phyloP scores from a whole-genome alignment of 2,113 vertebrate species.

The Leptobrachium leishanense region DNA sequence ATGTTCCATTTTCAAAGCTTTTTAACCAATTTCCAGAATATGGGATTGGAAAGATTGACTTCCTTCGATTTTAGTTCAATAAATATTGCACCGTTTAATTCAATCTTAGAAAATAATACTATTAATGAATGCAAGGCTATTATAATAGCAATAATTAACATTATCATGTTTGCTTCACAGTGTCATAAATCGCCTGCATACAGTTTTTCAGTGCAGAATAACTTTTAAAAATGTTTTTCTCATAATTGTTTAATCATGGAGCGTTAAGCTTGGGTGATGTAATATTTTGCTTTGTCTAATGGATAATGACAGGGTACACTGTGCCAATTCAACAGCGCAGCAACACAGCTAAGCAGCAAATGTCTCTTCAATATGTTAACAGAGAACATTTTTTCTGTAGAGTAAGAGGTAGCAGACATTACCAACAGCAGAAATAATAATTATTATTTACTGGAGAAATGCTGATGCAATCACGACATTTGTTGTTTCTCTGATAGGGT shows the following conservation, averaged over 20 bases:
- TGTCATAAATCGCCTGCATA: too few species aligned
- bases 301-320: constrained; percentile 48
- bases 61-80: too few species aligned
- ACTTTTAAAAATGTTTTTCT: too few species aligned
- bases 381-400: constrained; percentile 1
- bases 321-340: constrained; percentile 36
- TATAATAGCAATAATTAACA: too few species aligned
- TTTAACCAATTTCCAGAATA: too few species aligned
- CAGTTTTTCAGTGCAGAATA: too few species aligned
- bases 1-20: too few species aligned
- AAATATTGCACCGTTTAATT: too few species aligned
- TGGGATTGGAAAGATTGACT: too few species aligned
- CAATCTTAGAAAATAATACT: too few species aligned
- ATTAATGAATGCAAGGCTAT: too few species aligned
- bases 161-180: too few species aligned
- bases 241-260: constrained; percentile 6
- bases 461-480: not conserved
- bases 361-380: constrained; percentile 35
- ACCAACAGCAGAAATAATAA: not conserved
- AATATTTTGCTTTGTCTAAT: constrained; percentile 48
- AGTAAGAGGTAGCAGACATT: not conserved
- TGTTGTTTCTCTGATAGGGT: not conserved
- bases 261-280: constrained; percentile 47
- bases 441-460: constrained; percentile 15
- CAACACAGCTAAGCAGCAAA: constrained; percentile 28